These are phyloP conservation scores for Artibeus lituratus DNA, from an alignment of 2,797 vertebrate species.

Conservation along the genomic window DNA sequence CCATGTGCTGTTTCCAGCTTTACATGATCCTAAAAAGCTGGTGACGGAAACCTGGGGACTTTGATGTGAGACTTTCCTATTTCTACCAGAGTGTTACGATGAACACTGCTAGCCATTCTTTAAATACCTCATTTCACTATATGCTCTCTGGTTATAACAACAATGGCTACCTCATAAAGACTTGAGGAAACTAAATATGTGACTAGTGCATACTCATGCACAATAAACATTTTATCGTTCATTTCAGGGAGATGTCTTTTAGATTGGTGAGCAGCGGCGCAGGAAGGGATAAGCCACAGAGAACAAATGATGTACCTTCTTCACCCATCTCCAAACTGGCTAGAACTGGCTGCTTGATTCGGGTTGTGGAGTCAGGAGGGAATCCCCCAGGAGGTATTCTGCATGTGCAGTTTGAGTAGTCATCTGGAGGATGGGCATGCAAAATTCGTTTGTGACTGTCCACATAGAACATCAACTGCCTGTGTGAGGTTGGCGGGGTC, in stretches of 20 bases:
- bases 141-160: too few species aligned
- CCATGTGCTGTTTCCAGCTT: not conserved
- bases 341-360: not conserved
- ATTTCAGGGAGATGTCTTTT: not conserved
- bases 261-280: not conserved
- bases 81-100: not conserved
- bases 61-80: not conserved
- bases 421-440: not conserved
- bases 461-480: not conserved
- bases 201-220: not conserved
- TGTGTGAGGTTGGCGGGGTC: too few species aligned
- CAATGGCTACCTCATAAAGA: not conserved
- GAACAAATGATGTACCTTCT: not conserved
- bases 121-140: not conserved
- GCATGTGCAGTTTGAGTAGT: not conserved
- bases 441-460: not conserved
- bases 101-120: not conserved
- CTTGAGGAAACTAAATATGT: not conserved
- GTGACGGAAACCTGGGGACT: not conserved
- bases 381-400: not conserved
- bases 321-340: not conserved
- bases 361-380: not conserved
- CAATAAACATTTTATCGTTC: not conserved
- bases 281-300: not conserved
- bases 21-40: not conserved